Conservation (phyloP, 2,888 invertebrate species). For the Eurytoma adleriae region DNA sequence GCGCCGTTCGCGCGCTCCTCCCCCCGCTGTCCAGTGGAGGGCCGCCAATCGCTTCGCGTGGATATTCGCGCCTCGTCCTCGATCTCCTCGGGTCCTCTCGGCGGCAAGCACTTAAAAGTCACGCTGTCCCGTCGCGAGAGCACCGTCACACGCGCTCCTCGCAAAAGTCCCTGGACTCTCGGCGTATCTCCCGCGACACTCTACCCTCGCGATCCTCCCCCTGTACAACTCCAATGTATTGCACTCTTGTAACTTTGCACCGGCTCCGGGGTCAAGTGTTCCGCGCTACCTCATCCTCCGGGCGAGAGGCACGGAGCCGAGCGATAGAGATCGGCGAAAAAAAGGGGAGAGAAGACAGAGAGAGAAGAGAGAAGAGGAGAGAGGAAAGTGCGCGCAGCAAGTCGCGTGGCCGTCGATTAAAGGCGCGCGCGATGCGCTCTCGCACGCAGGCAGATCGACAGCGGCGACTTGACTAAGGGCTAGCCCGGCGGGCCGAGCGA, state of each 20-base stretch:
- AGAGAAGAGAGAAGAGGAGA: background rate
- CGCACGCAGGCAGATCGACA: slow-evolving; percentile 50
- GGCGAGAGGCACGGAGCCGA: too few relatives aligned
- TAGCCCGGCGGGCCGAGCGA: slow-evolving; percentile 18
- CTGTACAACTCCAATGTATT: background rate
- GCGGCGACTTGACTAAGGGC: slow-evolving; percentile 57
- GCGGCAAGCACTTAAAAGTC: too few relatives aligned
- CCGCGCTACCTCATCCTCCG: too few relatives aligned
- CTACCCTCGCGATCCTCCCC: background rate
- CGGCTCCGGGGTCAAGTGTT: too few relatives aligned
- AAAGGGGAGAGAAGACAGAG: background rate
- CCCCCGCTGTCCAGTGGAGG: slow-evolving; percentile 25
- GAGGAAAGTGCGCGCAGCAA: background rate
- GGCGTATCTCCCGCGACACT: background rate
- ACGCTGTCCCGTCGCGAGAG: background rate
- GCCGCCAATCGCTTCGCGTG: background rate
- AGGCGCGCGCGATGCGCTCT: slow-evolving; percentile 5
- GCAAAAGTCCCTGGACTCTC: too few relatives aligned
- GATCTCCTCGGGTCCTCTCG: too few relatives aligned
- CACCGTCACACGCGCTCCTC: slow-evolving; percentile 10
- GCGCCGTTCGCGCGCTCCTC: slow-evolving; percentile 62
- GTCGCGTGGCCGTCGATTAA: slow-evolving; percentile 44
- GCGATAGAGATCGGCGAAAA: too few relatives aligned
- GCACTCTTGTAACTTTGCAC: slow-evolving; percentile 6
- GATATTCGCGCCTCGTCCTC: background rate